These are phyloP conservation scores for Enteromius treurensis DNA, from an alignment of 2,797 vertebrate genomes.

Conservation along the genomic window DNA sequence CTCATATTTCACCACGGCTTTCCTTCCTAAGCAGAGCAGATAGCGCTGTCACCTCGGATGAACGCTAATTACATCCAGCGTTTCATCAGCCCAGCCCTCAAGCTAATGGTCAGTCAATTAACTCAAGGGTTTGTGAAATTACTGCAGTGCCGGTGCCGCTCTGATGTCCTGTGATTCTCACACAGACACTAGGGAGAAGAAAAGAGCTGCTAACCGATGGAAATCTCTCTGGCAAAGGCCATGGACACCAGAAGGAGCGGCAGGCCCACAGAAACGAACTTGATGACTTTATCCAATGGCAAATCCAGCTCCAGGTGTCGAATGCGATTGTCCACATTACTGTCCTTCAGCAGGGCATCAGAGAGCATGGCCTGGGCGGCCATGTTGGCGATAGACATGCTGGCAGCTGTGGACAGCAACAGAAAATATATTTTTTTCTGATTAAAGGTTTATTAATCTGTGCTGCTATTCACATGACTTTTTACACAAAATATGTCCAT, in stretches of 20 bases:
- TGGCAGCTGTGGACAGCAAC: slow-evolving; percentile 60
- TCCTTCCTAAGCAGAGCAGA: not conserved
- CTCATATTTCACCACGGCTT: not conserved
- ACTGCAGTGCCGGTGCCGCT: slow-evolving; percentile 24
- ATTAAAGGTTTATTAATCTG: not conserved
- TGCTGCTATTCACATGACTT: not conserved
- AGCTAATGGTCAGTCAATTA: slow-evolving; percentile 48
- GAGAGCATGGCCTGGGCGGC: slow-evolving; percentile 94
- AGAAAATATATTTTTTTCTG: slow-evolving; percentile 26
- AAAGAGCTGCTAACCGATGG: slow-evolving; percentile 78
- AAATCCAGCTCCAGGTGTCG: slow-evolving; percentile 87
- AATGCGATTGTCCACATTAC: slow-evolving; percentile 70
- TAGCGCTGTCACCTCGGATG: not conserved
- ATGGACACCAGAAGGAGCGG: slow-evolving; percentile 90
- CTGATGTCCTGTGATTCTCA: not conserved
- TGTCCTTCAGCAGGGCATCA: slow-evolving; percentile 87
- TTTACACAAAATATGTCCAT: not conserved
- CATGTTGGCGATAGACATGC: slow-evolving; percentile 90
- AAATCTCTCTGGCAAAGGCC: slow-evolving; percentile 92
- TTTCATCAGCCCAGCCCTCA: not conserved
- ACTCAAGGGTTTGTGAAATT: slow-evolving; percentile 24
- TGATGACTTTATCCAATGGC: slow-evolving; percentile 91
- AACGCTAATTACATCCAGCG: slow-evolving; percentile 25
- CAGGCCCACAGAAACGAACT: slow-evolving; percentile 89
- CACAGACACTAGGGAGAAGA: not conserved